Evolutionary conservation across 2,113 vertebrate genomes (phyloP).

Genomic region (Tricholaema leucomelas): DNA sequence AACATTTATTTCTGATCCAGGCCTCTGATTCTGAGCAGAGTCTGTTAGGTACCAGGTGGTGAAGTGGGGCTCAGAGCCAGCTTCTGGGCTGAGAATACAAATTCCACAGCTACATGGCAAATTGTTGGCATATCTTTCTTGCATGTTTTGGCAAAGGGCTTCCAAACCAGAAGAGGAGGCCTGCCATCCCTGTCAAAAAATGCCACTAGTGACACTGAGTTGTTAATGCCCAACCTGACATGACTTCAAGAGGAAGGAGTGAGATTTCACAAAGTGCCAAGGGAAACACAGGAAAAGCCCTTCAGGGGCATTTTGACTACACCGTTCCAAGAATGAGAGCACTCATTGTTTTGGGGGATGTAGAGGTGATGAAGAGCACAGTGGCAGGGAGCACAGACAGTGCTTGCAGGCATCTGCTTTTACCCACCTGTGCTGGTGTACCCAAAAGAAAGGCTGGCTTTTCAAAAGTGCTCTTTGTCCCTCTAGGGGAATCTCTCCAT

Average conservation of each 20-base stretch:
- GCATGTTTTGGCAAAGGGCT: background rate
- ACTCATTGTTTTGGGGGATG: background rate
- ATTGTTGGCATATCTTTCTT: background rate
- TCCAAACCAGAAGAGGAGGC: background rate
- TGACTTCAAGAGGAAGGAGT: background rate
- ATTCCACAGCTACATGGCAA: background rate
- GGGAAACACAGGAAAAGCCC: background rate
- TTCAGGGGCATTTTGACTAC: background rate
- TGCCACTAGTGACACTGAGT: background rate
- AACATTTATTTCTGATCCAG: background rate
- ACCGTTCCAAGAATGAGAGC: background rate
- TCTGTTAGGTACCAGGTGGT: background rate
- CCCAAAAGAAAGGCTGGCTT: background rate
- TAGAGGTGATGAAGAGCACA: background rate
- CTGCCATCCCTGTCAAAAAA: background rate
- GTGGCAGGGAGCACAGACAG: background rate
- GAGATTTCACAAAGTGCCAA: background rate
- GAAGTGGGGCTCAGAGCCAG: slow-evolving; percentile 20
- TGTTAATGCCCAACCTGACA: background rate
- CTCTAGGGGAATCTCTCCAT: background rate
- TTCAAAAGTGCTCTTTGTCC: background rate
- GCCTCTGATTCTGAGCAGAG: background rate
- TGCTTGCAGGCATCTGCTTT: background rate
- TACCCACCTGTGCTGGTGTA: background rate
- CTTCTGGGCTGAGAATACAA: background rate